These are phyloP conservation scores for Lepidocolaptes lacrymiger DNA, from an alignment of 2,797 vertebrate genomes.

Conservation along the genomic window DNA sequence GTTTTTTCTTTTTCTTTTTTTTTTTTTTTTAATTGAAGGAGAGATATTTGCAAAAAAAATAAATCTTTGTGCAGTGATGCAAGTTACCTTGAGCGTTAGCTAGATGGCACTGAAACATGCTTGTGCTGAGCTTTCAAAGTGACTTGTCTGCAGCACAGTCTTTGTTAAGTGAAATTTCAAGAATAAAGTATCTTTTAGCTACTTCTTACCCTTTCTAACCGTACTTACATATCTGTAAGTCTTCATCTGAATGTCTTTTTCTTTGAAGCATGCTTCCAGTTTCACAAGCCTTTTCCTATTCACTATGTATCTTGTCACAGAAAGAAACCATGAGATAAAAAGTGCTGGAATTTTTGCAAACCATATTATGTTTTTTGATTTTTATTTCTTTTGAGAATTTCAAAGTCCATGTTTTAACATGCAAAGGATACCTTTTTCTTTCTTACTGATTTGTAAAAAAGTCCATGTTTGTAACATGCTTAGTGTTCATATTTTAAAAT, in stretches of 20 bases:
- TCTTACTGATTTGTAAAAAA: background rate
- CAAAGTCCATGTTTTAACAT: background rate
- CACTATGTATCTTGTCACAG: background rate
- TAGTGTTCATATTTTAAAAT: background rate
- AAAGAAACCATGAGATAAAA: background rate
- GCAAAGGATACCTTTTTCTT: background rate
- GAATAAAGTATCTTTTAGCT: background rate
- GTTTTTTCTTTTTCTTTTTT: background rate
- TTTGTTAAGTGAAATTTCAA: slow-evolving; percentile 7
- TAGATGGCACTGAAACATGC: slow-evolving; percentile 39
- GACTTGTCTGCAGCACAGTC: background rate
- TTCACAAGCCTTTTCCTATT: background rate
- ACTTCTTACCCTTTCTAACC: background rate
- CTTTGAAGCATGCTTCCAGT: background rate
- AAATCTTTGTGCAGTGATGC: background rate
- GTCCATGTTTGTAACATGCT: too few species aligned
- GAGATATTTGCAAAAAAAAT: background rate
- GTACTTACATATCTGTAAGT: background rate
- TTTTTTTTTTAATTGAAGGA: background rate
- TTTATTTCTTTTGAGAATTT: background rate
- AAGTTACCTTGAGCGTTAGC: slow-evolving; percentile 7
- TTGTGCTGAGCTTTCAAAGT: background rate
- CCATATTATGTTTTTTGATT: background rate
- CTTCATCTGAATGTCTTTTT: background rate
- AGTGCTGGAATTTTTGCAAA: background rate